Base-by-base conservation (phyloP, 2,797 vertebrate genomes). In the Urophycis tenuis region DNA sequence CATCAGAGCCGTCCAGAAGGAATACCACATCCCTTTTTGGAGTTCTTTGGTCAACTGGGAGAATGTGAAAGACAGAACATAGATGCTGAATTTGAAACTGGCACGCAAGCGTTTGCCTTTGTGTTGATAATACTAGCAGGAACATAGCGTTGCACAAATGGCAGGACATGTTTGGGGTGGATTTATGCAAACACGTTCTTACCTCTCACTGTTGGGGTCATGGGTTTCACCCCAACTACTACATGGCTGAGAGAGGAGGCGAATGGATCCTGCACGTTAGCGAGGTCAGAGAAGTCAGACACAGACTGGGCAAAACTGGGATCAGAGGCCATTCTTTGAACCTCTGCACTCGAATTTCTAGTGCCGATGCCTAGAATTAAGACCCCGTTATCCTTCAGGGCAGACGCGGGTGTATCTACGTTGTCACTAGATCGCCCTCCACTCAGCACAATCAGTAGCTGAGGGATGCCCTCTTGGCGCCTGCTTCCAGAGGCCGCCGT, bases 391-490 rank as follows among this genome's bases (percentile, higher is more conserved):
- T 70, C 71, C 69, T 67, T 75, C 53, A 75, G 73, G 30, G 73
- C 77, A 67, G 49, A 84, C 69, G 9, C 79, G 10, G 85, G 85
- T 77, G 93, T 86, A 30, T 94, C 88, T 77, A 22, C 84, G 84
- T 92, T 91, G 74, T 92, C 91, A 0, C 92, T 80, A 3, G 87
- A 87, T 74, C 79, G 83, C 78, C 84, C 85, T 10, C 81, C 87
- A 67, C 67, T 85, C 19, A 89, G 49, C 72, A 89, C 74, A 70
- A 90, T 79, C 77, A 88, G 75, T 72, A 89, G n/a, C 83, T 88
- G 82, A 25, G 78, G 77, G 39, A 82, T 85, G 49, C 87, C 88
- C n/a, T 82, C 77, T 30, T 53, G 7, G 41, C 32, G 80, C 60
- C 87, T 83, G 60, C 87, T 81, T 9, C 86, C 87, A 32, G 87